A percentile compares a stretch with the other conserved stretches of the same genome.
Conservation (phyloP, 2,113 vertebrate genomes). For the Pterocles burchelli region DNA sequence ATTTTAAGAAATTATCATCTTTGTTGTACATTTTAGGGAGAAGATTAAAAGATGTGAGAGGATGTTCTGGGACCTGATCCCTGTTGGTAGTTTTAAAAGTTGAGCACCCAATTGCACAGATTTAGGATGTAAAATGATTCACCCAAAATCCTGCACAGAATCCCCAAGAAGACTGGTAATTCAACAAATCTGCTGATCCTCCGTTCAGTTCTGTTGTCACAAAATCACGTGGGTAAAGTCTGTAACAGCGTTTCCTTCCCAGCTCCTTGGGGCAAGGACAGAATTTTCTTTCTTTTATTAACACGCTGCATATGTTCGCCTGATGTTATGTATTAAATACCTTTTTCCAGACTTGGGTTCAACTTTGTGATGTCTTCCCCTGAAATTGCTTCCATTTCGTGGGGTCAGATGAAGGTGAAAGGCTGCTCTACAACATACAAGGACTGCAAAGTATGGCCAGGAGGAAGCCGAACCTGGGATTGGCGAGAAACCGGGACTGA, state of each 20-base stretch:
- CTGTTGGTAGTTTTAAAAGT: background rate
- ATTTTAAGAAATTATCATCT: background rate
- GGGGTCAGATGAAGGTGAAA: slow-evolving; percentile 93
- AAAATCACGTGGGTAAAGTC: background rate
- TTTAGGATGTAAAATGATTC: background rate
- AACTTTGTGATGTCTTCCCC: slow-evolving; percentile 85
- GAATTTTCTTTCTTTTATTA: background rate
- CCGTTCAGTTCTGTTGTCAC: background rate
- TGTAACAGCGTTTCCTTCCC: background rate
- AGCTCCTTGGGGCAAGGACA: background rate
- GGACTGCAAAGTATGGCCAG: slow-evolving; percentile 98
- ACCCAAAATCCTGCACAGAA: background rate
- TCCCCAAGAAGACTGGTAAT: background rate
- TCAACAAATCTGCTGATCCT: background rate
- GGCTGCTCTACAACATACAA: slow-evolving; percentile 87
- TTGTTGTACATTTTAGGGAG: background rate
- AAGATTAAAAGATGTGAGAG: background rate
- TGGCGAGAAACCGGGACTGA: slow-evolving; percentile 96
- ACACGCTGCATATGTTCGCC: background rate
- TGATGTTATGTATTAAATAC: slow-evolving; percentile 21
- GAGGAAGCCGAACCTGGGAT: slow-evolving; percentile 93
- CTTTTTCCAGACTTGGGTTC: slow-evolving; percentile 60
- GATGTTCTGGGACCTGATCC: background rate
- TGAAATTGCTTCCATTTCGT: slow-evolving; percentile 89
- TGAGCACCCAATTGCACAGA: background rate